Evolutionary conservation across 2,113 vertebrate genomes (phyloP), one percentile per base, ranked within the genome.

Genomic region (Trichomycterus rosablanca): DNA sequence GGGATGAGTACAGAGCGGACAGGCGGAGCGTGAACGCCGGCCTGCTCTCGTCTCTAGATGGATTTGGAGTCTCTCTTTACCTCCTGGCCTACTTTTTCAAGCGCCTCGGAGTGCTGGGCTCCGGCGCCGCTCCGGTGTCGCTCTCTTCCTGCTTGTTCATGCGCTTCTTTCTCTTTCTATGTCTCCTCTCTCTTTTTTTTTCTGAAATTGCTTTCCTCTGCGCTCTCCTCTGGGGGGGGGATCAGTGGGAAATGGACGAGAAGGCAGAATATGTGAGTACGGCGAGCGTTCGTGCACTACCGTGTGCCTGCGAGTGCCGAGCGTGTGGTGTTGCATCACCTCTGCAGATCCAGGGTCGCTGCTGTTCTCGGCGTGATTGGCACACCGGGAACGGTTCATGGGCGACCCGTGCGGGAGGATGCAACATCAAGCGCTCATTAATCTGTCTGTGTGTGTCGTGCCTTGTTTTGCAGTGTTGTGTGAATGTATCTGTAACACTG

Each of bases 221-320:
- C 78, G 61, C 83, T 84, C 87, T 85, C 85, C 86, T 84, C 85
- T 79, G 52, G 54, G 71, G 66, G 76, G 77, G 78, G 86, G 79
- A 83, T 85, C 91, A 98, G 96, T 98, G 94, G 95, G 96, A 97
- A 90, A 96, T 78, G 80, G 96, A 98, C 83, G 92, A 97, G 83
- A 96, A 92, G 45, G 93, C 95, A 53, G 95, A 98, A 90, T 98
- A 98, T 43, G 96, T 98, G 81, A 98, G 96, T 90, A 88, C 42
- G 32, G 70, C 23, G 53, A 20, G 70, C 24, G 35, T 48, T 24
- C 59, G 75, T n/a, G n/a, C n/a, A n/a, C n/a, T n/a, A n/a, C n/a
- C n/a, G n/a, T n/a, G n/a, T n/a, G n/a, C n/a, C 59, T 77, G 73
- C 82, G 58, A 67, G 69, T n/a, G 23, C 20, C 45, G 46, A 65